These are phyloP conservation scores for Archivesica marissinica DNA, from an alignment of 1,140 invertebrate genomes.

Conservation along the genomic window DNA sequence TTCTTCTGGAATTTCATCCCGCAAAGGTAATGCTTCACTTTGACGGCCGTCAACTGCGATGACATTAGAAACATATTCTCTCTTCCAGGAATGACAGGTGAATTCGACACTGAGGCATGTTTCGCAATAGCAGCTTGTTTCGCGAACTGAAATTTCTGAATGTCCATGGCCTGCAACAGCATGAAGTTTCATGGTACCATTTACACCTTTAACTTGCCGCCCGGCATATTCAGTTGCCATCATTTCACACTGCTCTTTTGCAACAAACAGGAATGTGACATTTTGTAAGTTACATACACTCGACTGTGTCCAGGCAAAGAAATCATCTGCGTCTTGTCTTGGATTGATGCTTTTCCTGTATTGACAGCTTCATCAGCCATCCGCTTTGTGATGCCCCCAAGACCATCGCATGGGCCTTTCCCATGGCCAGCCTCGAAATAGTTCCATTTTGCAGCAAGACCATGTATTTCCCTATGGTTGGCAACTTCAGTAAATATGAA, in stretches of 20 bases:
- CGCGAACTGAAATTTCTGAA: not conserved
- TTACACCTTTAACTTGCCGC: constrained; percentile 18
- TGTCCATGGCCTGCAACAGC: constrained; percentile 26
- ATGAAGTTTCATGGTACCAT: constrained; percentile 60
- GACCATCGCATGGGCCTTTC: constrained; percentile 56
- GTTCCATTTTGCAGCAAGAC: constrained; percentile 31
- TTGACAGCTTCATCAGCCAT: constrained; percentile 60
- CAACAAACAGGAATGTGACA: constrained; percentile 50
- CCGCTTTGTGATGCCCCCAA: constrained; percentile 52
- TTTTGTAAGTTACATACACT: too few relatives aligned
- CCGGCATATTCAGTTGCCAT: not conserved
- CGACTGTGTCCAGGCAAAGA: constrained; percentile 46
- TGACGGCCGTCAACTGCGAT: not conserved
- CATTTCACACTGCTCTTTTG: not conserved
- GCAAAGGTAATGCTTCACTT: not conserved
- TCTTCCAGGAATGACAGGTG: constrained; percentile 23
- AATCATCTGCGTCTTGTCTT: constrained; percentile 53
- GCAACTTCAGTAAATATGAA: constrained; percentile 43
- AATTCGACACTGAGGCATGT: not conserved
- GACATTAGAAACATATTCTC: not conserved
- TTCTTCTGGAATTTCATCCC: not conserved
- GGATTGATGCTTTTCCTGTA: constrained; percentile 23
- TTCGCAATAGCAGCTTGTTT: constrained; percentile 48
- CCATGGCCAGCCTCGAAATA: constrained; percentile 65
- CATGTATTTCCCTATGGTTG: constrained; percentile 20